These are phyloP conservation scores for Leucania comma DNA, from an alignment of 2,888 invertebrate genomes.

Conservation along the genomic window DNA sequence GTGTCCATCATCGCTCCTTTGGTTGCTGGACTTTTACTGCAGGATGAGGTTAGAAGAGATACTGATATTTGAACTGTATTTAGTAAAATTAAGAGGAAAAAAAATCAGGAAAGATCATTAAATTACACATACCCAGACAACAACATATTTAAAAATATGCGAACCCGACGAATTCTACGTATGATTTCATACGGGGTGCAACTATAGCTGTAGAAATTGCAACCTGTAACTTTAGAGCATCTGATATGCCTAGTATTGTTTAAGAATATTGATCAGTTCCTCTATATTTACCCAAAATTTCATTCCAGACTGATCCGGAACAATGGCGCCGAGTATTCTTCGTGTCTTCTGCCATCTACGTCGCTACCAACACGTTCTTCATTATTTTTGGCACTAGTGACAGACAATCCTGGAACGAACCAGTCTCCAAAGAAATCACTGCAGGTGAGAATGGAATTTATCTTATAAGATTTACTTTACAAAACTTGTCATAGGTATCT, in stretches of 20 bases:
- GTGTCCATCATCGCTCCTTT: conserved; percentile 95
- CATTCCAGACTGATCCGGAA: conserved; percentile 88
- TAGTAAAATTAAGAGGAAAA: not conserved
- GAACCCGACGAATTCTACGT: too few species aligned
- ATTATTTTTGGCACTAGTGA: conserved; percentile 92
- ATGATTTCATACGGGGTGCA: too few species aligned
- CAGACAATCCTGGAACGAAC: conserved; percentile 93
- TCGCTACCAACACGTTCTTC: conserved; percentile 92
- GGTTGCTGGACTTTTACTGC: conserved; percentile 92
- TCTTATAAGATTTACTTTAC: not conserved
- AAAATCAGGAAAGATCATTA: not conserved
- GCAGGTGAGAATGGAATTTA: conserved; percentile 25
- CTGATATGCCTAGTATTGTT: not conserved
- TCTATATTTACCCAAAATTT: not conserved
- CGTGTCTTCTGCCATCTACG: conserved; percentile 92
- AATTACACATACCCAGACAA: not conserved
- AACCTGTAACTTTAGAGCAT: not conserved
- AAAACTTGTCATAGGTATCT: not conserved
- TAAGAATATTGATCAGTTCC: not conserved
- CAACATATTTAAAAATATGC: too few species aligned
- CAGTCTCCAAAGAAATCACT: conserved; percentile 31
- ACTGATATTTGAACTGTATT: not conserved
- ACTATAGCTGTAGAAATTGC: too few species aligned
- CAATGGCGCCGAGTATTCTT: conserved; percentile 95
- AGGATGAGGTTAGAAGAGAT: conserved; percentile 82